A percentile compares a stretch with the other conserved stretches of the same genome.
These are phyloP conservation scores for Epinephelus moara DNA, from an alignment of 2,113 vertebrate species.

Conservation along the genomic window DNA sequence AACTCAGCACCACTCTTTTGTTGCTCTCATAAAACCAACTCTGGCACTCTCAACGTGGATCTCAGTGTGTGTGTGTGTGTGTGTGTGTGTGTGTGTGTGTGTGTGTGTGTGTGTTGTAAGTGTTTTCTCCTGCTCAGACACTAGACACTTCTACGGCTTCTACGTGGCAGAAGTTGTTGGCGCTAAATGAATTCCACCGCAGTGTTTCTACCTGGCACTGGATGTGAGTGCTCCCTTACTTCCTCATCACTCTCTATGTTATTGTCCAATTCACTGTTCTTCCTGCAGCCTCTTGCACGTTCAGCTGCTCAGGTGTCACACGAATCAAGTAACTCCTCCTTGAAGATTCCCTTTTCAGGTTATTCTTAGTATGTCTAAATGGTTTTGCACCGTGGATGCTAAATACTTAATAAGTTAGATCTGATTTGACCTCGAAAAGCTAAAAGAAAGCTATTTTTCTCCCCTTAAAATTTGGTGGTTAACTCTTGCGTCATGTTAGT, in stretches of 20 bases:
- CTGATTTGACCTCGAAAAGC: too few species aligned
- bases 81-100: too few species aligned
- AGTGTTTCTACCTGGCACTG: background rate
- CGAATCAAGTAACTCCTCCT: too few species aligned
- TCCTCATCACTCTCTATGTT: background rate
- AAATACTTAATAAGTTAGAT: too few species aligned
- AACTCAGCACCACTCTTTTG: slow-evolving; percentile 17
- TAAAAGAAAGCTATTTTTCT: too few species aligned
- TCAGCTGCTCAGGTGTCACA: too few species aligned
- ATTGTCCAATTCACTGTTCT: background rate
- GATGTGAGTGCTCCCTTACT: background rate
- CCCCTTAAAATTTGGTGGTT: too few species aligned
- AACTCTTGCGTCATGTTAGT: too few species aligned
- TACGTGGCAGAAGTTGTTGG: background rate
- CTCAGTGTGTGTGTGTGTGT: background rate
- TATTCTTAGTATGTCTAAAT: too few species aligned
- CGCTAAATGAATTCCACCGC: background rate
- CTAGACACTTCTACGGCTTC: background rate
- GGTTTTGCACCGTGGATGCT: too few species aligned
- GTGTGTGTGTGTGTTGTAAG: background rate
- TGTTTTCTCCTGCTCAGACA: background rate
- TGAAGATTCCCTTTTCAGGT: too few species aligned
- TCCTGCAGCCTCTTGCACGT: too few species aligned
- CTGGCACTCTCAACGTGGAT: background rate
- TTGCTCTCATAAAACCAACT: background rate